These are phyloP conservation scores for Euglossa dilemma DNA, from an alignment of 1,140 invertebrate genomes.

Conservation along the genomic window DNA sequence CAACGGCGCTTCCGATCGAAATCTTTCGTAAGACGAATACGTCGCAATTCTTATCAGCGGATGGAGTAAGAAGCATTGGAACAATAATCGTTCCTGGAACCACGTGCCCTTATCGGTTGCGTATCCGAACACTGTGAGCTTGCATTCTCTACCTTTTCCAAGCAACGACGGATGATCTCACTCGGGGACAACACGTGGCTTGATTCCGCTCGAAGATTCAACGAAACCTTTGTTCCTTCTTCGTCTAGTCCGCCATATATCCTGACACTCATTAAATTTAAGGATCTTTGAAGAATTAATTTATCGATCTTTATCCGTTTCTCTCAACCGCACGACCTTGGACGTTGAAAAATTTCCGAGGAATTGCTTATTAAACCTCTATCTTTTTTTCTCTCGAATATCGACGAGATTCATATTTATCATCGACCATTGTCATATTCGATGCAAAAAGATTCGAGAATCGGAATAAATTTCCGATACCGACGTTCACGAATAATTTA, in stretches of 20 bases:
- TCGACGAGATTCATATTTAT: too few species aligned
- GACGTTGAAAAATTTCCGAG: too few species aligned
- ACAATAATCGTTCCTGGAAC: conserved; percentile 29
- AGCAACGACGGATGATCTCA: background rate
- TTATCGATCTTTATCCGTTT: background rate
- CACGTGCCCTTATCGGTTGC: conserved; percentile 8
- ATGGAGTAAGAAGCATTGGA: background rate
- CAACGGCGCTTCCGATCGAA: background rate
- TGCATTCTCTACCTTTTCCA: background rate
- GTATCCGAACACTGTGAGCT: background rate
- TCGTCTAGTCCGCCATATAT: background rate
- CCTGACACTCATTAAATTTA: background rate
- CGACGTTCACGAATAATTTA: too few species aligned
- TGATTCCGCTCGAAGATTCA: background rate
- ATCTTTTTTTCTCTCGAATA: too few species aligned
- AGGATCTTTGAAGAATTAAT: background rate
- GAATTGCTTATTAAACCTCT: background rate
- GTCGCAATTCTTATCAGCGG: conserved; percentile 15
- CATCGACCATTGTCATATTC: too few species aligned
- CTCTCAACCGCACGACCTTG: background rate
- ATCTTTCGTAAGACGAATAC: conserved; percentile 32
- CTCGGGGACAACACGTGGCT: background rate
- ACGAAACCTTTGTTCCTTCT: background rate
- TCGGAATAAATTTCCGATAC: too few species aligned
- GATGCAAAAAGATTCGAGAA: too few species aligned